Percentiles rank a stretch among this genome's conserved stretches.
These are phyloP conservation scores for Oreochromis aureus DNA, from an alignment of 2,113 vertebrate species.

Conservation along the genomic window DNA sequence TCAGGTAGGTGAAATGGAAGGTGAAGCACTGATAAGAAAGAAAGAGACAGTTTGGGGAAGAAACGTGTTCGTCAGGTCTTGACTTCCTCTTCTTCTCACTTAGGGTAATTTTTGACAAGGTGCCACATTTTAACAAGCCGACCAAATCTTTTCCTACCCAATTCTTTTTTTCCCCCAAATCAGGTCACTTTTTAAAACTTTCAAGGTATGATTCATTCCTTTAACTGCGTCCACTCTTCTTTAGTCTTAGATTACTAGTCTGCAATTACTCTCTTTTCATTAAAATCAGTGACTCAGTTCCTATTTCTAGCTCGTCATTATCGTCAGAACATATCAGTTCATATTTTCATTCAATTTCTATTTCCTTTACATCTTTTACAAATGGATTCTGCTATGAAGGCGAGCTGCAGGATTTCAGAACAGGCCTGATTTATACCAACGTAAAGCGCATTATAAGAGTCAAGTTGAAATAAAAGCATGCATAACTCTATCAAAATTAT, in stretches of 20 bases:
- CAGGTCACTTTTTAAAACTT: background rate
- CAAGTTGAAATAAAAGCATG: background rate
- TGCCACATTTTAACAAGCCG: background rate
- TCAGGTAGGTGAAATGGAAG: background rate
- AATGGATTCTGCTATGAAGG: background rate
- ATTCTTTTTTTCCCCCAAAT: background rate
- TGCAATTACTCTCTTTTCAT: background rate
- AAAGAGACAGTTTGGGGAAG: background rate
- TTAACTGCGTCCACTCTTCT: background rate
- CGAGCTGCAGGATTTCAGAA: background rate
- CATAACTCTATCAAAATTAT: background rate
- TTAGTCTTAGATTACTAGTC: background rate
- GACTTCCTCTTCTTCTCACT: background rate
- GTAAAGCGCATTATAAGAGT: background rate
- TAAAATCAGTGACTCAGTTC: background rate
- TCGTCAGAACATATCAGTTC: too few relatives aligned
- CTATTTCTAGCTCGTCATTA: background rate
- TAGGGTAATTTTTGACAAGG: background rate
- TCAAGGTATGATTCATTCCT: background rate
- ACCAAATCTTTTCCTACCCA: background rate
- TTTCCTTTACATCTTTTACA: background rate
- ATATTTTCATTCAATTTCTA: background rate
- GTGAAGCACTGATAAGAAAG: conserved; percentile 4
- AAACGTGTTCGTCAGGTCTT: background rate
- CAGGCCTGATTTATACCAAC: background rate